These are phyloP conservation scores for Sarcophaga caerulescens DNA, from an alignment of 2,888 invertebrate genomes.

Conservation along the genomic window DNA sequence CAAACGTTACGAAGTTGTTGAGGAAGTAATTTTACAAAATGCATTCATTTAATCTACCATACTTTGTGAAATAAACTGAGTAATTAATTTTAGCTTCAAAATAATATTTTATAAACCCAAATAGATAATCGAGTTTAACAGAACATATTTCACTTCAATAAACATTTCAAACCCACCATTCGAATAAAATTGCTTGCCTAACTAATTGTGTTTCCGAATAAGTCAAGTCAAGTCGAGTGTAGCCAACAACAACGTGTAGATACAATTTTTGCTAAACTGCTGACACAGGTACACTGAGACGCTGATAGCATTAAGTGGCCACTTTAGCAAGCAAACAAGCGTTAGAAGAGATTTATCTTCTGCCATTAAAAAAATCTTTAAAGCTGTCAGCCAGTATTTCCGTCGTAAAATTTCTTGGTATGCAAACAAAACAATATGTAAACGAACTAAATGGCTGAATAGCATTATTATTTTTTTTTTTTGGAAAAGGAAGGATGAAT, in stretches of 20 bases:
- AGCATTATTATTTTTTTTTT: not conserved
- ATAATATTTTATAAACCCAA: no score
- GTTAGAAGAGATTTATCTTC: not conserved
- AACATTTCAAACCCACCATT: no score
- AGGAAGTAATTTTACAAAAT: no score
- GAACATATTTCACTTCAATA: no score
- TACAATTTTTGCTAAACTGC: constrained; percentile 24
- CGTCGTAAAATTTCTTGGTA: not conserved
- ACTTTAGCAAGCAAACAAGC: constrained; percentile 36
- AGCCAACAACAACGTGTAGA: not conserved
- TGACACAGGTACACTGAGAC: constrained; percentile 48
- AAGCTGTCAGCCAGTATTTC: not conserved
- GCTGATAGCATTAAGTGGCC: constrained; percentile 55
- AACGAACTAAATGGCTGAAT: not conserved
- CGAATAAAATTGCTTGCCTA: not conserved
- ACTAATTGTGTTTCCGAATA: not conserved
- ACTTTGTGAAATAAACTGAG: no score
- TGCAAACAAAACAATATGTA: not conserved
- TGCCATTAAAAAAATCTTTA: not conserved
- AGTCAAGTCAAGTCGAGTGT: not conserved
- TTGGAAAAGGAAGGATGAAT: not conserved
- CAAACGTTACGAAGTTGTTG: no score
- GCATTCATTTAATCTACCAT: no score
- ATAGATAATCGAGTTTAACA: no score
- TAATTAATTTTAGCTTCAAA: no score